phyloP scores from a whole-genome alignment of 2,797 vertebrate genomes.

The Lithobates pipiens region DNA sequence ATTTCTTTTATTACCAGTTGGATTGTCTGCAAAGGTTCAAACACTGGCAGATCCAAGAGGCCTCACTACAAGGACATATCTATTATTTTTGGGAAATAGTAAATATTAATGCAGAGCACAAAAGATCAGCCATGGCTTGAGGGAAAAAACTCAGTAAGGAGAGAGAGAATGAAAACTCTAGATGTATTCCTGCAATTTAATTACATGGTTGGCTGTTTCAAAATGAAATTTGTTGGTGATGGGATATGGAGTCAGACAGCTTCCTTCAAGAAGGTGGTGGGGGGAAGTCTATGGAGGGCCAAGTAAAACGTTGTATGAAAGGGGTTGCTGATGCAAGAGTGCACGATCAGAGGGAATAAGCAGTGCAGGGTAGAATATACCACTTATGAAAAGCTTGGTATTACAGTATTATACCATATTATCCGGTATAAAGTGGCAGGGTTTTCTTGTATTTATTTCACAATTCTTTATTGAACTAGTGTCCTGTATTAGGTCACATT shows the following conservation, averaged over 20 bases:
- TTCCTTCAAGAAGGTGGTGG: slow-evolving; percentile 61
- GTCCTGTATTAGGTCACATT: neutral
- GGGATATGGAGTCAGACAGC: slow-evolving; percentile 51
- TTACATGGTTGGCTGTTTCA: slow-evolving; percentile 53
- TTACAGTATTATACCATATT: slow-evolving; percentile 3
- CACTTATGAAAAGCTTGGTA: slow-evolving; percentile 16
- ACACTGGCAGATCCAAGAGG: slow-evolving; percentile 38
- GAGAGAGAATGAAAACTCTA: slow-evolving; percentile 46
- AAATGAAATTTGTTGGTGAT: slow-evolving; percentile 53
- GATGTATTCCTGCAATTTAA: slow-evolving; percentile 52
- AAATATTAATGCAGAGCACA: slow-evolving; percentile 52
- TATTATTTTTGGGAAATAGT: slow-evolving; percentile 59
- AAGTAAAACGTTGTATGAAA: neutral
- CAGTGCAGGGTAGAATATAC: slow-evolving; percentile 18
- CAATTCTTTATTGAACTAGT: neutral
- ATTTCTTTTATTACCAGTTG: slow-evolving; percentile 29
- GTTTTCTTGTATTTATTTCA: neutral
- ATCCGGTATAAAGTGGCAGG: neutral
- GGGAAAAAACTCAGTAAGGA: slow-evolving; percentile 36
- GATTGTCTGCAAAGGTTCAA: slow-evolving; percentile 20
- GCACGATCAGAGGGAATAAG: slow-evolving; percentile 50
- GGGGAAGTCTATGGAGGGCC: slow-evolving; percentile 46
- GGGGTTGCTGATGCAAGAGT: slow-evolving; percentile 31
- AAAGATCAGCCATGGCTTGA: slow-evolving; percentile 38
- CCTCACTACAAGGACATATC: slow-evolving; percentile 54